These are phyloP conservation scores for Diogma glabrata DNA, from an alignment of 2,888 invertebrate genomes.

Conservation along the genomic window DNA sequence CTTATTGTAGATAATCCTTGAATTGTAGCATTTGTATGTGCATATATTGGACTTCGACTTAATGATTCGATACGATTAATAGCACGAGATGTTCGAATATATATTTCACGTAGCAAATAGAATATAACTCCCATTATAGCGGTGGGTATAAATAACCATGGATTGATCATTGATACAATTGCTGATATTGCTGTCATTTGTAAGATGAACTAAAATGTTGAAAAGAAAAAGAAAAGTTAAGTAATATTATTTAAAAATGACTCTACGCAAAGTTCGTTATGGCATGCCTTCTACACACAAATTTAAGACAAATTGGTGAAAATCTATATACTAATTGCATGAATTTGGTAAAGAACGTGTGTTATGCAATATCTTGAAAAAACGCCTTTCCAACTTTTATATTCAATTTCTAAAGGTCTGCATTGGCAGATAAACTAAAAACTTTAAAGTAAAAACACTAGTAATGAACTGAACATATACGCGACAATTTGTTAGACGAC, in stretches of 20 bases:
- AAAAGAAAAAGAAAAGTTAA: conserved; percentile 3
- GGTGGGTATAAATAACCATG: conserved; percentile 48
- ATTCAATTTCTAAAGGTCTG: no score
- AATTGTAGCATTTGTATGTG: conserved; percentile 61
- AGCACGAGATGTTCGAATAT: conserved; percentile 43
- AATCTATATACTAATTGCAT: no score
- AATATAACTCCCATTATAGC: conserved; percentile 45
- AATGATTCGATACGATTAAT: conserved; percentile 38
- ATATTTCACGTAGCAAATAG: conserved; percentile 43
- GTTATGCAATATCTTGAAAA: no score
- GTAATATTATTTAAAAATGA: not conserved
- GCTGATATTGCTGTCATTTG: conserved; percentile 42
- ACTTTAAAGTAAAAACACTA: no score
- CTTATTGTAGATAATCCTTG: conserved; percentile 67
- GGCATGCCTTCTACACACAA: no score
- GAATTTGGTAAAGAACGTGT: no score
- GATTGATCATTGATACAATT: conserved; percentile 52
- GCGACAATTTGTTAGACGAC: no score
- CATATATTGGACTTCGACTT: conserved; percentile 63
- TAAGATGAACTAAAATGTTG: conserved; percentile 28
- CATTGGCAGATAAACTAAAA: no score
- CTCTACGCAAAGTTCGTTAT: no score
- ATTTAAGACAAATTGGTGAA: no score
- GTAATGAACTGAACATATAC: no score
- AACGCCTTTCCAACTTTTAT: no score